Percentiles rank a stretch among this genome's conserved stretches.
Evolutionary conservation across 2,113 vertebrate species (phyloP).

Genomic region (Phrynosoma blainvillii): DNA sequence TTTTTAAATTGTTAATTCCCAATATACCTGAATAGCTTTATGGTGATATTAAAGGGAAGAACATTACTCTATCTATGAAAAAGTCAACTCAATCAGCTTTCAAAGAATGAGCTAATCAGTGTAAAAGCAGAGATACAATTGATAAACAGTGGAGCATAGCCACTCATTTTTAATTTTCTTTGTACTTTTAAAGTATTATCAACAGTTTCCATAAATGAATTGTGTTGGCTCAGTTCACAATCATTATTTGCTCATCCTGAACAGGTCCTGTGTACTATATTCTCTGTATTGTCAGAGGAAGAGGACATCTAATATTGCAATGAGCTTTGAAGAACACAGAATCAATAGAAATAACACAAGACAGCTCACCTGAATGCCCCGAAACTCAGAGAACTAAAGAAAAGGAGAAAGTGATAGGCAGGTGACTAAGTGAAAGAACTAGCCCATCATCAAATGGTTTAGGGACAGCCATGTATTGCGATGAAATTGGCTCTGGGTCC

Average conservation of each 20-base stretch:
- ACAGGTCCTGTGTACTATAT: background rate
- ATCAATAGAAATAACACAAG: too few relatives aligned
- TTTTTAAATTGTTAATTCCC: background rate
- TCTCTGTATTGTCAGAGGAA: background rate
- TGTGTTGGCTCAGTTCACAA: background rate
- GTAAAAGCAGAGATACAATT: background rate
- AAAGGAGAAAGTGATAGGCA: background rate
- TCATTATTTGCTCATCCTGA: background rate
- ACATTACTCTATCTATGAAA: background rate
- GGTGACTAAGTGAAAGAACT: background rate
- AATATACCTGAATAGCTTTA: background rate
- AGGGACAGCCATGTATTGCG: too few relatives aligned
- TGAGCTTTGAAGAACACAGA: background rate
- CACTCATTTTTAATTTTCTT: too few relatives aligned
- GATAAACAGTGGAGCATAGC: background rate
- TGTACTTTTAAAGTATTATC: too few relatives aligned
- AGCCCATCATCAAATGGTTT: too few relatives aligned
- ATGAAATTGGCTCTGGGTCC: too few relatives aligned
- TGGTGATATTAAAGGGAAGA: background rate
- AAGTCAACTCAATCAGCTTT: background rate
- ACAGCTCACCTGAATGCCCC: too few relatives aligned
- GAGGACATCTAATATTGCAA: background rate
- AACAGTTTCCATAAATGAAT: background rate
- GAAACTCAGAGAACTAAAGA: background rate
- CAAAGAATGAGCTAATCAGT: background rate